These are phyloP conservation scores for Palythoa grandiflora DNA, from an alignment of 92 coral and sea anemone species.

Conservation along the genomic window DNA sequence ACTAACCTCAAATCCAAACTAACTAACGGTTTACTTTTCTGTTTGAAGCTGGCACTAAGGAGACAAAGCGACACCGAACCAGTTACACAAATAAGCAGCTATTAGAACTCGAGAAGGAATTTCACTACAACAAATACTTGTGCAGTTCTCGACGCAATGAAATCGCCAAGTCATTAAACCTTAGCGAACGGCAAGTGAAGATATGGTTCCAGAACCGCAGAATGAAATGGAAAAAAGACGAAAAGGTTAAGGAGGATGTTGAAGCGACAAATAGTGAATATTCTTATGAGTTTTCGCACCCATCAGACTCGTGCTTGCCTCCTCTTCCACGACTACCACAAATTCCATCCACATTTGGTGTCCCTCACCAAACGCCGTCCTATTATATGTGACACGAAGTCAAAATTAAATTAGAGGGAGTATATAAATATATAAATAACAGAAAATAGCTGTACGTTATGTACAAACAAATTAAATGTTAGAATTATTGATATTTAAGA, in stretches of 20 bases:
- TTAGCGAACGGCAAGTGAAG: constrained; percentile 94
- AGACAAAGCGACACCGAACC: constrained; percentile 86
- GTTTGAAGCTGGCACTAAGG: constrained; percentile 37
- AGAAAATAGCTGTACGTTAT: constrained; percentile 14
- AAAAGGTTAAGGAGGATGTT: constrained; percentile 75
- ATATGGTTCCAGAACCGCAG: constrained; percentile 98
- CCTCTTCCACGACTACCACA: constrained; percentile 45
- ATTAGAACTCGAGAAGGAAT: constrained; percentile 92
- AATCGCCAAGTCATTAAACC: constrained; percentile 87
- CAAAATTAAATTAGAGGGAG: background rate
- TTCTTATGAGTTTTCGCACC: constrained; percentile 41
- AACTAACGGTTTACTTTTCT: background rate
- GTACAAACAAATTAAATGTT: constrained; percentile 22
- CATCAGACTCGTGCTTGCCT: constrained; percentile 48
- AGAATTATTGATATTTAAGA: constrained; percentile 38
- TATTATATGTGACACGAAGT: constrained; percentile 12
- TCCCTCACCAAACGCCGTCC: constrained; percentile 21
- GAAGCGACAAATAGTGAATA: constrained; percentile 56
- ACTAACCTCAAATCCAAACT: background rate
- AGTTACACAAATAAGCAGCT: constrained; percentile 97
- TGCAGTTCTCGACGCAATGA: constrained; percentile 94
- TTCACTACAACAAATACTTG: constrained; percentile 92
- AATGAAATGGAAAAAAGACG: constrained; percentile 98
- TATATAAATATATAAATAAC: background rate
- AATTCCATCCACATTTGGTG: constrained; percentile 33